phyloP scores from a whole-genome alignment of 2,888 invertebrate species.

The Athalia cordata region DNA sequence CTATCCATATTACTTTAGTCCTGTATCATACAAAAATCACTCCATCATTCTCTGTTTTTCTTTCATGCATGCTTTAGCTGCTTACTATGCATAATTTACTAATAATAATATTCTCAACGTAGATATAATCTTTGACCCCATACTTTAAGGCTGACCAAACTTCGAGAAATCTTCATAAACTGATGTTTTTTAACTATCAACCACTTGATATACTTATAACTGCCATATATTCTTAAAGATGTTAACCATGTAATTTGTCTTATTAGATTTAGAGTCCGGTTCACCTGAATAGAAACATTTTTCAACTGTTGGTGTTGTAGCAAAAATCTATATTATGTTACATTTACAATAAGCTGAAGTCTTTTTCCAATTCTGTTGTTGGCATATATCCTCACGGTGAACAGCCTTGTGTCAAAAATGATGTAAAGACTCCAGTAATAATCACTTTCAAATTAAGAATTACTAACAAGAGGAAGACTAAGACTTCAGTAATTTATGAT shows the following conservation, averaged over 20 bases:
- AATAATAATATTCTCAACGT: conserved; percentile 18
- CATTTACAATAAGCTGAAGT: conserved; percentile 18
- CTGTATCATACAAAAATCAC: conserved; percentile 62
- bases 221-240: no score
- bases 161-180: background rate
- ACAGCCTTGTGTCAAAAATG: background rate
- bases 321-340: conserved; percentile 15
- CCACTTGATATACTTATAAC: no score
- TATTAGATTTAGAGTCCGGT: background rate
- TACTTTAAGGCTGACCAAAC: conserved; percentile 9
- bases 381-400: background rate
- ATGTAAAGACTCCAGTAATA: background rate
- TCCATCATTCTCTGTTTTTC: conserved; percentile 61
- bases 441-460: background rate
- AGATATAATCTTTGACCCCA: conserved; percentile 28
- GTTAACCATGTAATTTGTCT: background rate
- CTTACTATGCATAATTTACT: conserved; percentile 39
- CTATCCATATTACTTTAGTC: conserved; percentile 42
- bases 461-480: background rate
- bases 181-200: no score
- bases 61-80: conserved; percentile 66
- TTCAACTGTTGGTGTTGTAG: conserved; percentile 20
- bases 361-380: background rate
- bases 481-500: conserved; percentile 4
- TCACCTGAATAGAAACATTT: conserved; percentile 10